Evolutionary conservation across 2,888 invertebrate genomes (phyloP), one percentile per base, ranked within the genome.

Genomic region (Cacoxenus indagator): DNA sequence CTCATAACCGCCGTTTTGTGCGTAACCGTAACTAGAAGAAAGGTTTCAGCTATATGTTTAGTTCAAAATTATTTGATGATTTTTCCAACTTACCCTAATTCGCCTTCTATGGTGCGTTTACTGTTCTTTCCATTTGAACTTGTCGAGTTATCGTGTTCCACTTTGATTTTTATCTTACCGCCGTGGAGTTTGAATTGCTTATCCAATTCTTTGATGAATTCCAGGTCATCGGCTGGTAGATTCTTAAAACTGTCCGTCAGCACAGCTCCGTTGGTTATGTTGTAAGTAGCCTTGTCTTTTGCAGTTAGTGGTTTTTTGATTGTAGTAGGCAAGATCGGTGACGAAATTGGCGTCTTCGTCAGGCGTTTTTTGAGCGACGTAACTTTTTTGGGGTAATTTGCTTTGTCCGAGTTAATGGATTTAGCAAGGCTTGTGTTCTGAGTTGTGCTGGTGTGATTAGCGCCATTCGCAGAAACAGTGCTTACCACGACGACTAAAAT

Each of bases 21-120:
- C 78, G 70, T 87, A 87, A 22, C 88, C 88, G 72, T 88, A 88
- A 0, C 88, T 88, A 70, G 27, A 64, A 59, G 26, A 29, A 51
- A 64, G 45, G 3, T 43, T 22, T 54, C 19, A 51, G 17, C 45
- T 57, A n/a, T n/a, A n/a, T n/a, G n/a, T n/a, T n/a, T n/a, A n/a
- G n/a, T n/a, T n/a, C n/a, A n/a, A n/a, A n/a, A n/a, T n/a, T n/a
- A n/a, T n/a, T n/a, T n/a, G n/a, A n/a, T n/a, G n/a, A 24, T 37
- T n/a, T n/a, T n/a, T n/a, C n/a, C n/a, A n/a, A 76, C 93, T 83
- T 92, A 94, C 68, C 94, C 94, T 11, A 94, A 87, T 61, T 92
- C 91, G 0, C 91, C 91, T 73, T 94, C 93, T 14, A 94, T 92
- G 0, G 94, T 94, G 75, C 94, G 89, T 81, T 94, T 94, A 54